Percentiles rank a stretch among this genome's conserved stretches.
Conservation (phyloP, 37 sponge, comb jelly and placozoan genomes). For the Aplysina aerophoba region DNA sequence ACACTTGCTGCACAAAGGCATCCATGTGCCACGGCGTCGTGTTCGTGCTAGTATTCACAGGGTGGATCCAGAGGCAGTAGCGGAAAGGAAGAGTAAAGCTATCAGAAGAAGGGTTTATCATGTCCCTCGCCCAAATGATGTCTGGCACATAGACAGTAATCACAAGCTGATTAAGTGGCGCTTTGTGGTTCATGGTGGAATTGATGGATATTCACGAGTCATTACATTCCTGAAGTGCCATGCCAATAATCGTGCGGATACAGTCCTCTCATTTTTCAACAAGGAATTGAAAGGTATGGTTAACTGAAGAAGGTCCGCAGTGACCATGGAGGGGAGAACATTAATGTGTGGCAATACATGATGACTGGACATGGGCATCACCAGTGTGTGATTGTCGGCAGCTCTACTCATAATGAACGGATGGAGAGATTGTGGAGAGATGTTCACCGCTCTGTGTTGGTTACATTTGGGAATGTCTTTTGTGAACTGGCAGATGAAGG, state of each 20-base stretch:
- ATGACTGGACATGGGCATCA: background rate
- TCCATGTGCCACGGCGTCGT: conserved; percentile 22
- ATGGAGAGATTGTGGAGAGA: conserved; percentile 2
- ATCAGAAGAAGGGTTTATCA: conserved; percentile 40
- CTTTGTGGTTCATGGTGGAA: background rate
- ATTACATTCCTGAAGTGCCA: background rate
- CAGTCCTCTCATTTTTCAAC: background rate
- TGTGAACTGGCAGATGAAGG: background rate
- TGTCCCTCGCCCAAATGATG: conserved; percentile 24
- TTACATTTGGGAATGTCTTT: background rate
- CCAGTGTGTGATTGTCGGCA: conserved; percentile 6
- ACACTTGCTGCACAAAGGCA: background rate
- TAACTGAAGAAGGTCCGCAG: background rate
- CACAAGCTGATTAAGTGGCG: conserved; percentile 47
- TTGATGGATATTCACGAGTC: background rate
- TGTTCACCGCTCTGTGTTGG: background rate
- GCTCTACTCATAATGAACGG: conserved; percentile 6
- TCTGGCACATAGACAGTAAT: conserved; percentile 57
- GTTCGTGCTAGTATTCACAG: conserved; percentile 46
- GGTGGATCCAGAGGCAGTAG: conserved; percentile 46
- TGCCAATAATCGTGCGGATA: background rate
- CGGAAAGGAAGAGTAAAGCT: background rate
- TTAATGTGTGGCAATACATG: background rate
- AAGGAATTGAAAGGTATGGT: background rate
- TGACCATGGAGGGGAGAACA: conserved; percentile 10